phyloP scores from a whole-genome alignment of 2,797 vertebrate genomes.

The Sebastes vulpes region DNA sequence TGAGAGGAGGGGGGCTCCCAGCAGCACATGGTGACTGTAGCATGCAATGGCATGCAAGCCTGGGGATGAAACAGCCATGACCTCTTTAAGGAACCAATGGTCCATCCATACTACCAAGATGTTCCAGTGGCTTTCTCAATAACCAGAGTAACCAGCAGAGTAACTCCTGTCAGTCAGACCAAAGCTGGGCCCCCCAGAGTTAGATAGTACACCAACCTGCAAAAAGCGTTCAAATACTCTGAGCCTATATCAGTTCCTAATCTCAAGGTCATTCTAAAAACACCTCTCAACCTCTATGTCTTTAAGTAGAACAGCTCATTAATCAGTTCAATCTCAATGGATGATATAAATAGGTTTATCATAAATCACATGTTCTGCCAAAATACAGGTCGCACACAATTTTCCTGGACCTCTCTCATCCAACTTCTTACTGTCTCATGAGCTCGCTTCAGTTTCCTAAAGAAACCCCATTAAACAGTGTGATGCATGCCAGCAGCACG shows the following conservation, averaged over 20 bases:
- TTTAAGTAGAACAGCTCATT: conserved; percentile 71
- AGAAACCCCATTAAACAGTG: neutral
- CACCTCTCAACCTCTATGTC: conserved; percentile 61
- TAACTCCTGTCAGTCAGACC: conserved; percentile 8
- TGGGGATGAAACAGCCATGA: conserved; percentile 59
- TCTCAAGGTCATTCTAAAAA: conserved; percentile 74
- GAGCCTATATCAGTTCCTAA: conserved; percentile 30
- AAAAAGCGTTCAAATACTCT: conserved; percentile 5
- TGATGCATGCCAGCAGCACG: conserved; percentile 7
- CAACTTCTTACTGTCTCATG: neutral
- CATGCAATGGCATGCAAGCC: conserved; percentile 65
- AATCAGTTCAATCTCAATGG: conserved; percentile 72
- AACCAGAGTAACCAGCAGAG: neutral
- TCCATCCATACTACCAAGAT: conserved; percentile 21
- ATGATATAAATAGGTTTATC: conserved; percentile 68
- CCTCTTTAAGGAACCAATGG: conserved; percentile 45
- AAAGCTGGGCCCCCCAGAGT: neutral
- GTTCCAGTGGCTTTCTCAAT: conserved; percentile 13
- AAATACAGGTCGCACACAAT: conserved; percentile 51
- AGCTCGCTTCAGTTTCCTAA: neutral
- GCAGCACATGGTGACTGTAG: conserved; percentile 74
- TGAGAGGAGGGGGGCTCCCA: conserved; percentile 25
- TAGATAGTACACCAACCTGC: neutral
- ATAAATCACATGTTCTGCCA: conserved; percentile 59
- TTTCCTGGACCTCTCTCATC: neutral